Evolutionary conservation across 1,140 invertebrate species (phyloP).

Genomic region (Homarus americanus): DNA sequence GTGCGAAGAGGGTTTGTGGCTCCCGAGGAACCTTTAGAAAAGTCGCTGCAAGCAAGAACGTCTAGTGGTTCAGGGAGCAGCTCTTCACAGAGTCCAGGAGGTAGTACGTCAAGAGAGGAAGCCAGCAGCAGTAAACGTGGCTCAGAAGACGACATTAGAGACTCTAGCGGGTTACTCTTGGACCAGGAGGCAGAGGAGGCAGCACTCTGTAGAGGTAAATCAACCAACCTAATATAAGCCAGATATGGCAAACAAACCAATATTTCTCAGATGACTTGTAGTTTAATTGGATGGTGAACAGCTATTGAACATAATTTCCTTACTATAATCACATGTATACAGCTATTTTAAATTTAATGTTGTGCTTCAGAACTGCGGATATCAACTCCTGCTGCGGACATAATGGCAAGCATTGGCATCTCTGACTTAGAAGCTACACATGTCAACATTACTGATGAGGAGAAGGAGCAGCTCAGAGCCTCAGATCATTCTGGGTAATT

Average conservation of each 20-base stretch:
- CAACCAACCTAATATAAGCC: neutral
- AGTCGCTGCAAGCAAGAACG: constrained; percentile 82
- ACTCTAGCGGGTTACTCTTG: neutral
- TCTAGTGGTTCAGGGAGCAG: constrained; percentile 59
- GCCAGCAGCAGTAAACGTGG: constrained; percentile 10
- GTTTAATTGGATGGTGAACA: too few relatives aligned
- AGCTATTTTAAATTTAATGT: neutral
- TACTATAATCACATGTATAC: neutral
- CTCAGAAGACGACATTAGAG: constrained; percentile 24
- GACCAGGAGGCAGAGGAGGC: constrained; percentile 36
- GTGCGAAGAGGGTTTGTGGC: constrained; percentile 79
- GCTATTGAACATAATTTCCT: too few relatives aligned
- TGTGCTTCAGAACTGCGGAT: constrained; percentile 25
- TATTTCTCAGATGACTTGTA: too few relatives aligned
- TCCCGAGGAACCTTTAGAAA: constrained; percentile 86
- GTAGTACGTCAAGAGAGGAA: constrained; percentile 16
- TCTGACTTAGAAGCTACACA: constrained; percentile 76
- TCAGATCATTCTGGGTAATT: constrained; percentile 75
- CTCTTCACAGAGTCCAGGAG: constrained; percentile 29
- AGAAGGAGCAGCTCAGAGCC: constrained; percentile 85
- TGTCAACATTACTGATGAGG: constrained; percentile 94
- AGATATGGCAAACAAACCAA: neutral
- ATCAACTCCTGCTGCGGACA: constrained; percentile 48
- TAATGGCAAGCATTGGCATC: constrained; percentile 40
- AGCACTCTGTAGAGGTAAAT: constrained; percentile 20